phyloP scores from a whole-genome alignment of 1,140 invertebrate genomes.

The Helicoverpa zea region DNA sequence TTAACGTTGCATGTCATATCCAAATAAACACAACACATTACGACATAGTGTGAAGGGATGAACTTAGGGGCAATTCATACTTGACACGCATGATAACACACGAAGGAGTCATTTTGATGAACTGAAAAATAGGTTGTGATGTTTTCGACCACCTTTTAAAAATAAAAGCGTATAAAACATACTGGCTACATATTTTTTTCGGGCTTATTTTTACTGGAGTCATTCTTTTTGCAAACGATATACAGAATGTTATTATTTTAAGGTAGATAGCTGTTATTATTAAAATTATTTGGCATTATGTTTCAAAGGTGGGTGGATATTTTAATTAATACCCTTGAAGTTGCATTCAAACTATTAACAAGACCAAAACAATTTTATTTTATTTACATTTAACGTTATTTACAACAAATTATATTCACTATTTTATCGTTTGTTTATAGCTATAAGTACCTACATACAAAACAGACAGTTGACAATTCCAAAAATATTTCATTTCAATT shows the following conservation, averaged over 20 bases:
- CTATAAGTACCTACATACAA: not conserved
- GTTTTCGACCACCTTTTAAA: not conserved
- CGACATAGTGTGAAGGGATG: slow-evolving; percentile 36
- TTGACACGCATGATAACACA: slow-evolving; percentile 50
- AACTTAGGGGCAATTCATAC: slow-evolving; percentile 52
- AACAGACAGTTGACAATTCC: slow-evolving; percentile 13
- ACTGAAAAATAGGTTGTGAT: not conserved
- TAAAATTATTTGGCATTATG: not conserved
- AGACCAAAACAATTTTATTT: too few relatives aligned
- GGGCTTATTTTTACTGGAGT: not conserved
- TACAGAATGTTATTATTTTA: too few relatives aligned
- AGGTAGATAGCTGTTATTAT: too few relatives aligned
- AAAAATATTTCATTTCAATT: slow-evolving; percentile 44
- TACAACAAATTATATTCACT: too few relatives aligned
- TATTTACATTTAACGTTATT: too few relatives aligned
- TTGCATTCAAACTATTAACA: too few relatives aligned
- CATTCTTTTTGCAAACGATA: too few relatives aligned
- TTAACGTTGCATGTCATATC: not conserved
- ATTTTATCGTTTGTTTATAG: not conserved
- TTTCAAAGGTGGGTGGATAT: not conserved
- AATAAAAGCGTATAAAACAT: too few relatives aligned
- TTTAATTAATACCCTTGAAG: not conserved
- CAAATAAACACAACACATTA: slow-evolving; percentile 29
- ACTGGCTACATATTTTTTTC: too few relatives aligned
- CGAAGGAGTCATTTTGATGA: slow-evolving; percentile 11